Base-by-base conservation (phyloP, 2,888 invertebrate species). In the Hypsopygia costalis region DNA sequence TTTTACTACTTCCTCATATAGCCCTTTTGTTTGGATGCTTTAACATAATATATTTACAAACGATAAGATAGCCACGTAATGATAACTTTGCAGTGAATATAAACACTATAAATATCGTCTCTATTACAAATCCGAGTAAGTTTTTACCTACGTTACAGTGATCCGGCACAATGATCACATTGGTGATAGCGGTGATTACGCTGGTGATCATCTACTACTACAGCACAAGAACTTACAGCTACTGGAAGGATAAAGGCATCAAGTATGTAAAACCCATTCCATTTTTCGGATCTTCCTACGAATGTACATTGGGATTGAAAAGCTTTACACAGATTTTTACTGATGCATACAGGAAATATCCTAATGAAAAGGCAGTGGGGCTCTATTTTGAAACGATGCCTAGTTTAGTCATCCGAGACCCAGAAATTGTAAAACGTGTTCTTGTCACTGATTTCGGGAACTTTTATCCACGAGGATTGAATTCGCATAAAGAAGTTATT, bases 301-400 rank as follows among this genome's bases (percentile, higher is more conserved):
- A 68, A 69, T 29, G 8, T 1, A 66, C 59, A 33, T 50, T 69
- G 1, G 28, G 57, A 20, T 47, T 37, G 36, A 65, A 62, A 36
- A 76, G 73, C 36, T 22, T 69, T 5, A 55, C 73, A 0, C 54
- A 77, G 34, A 29, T 62, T 4, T 51, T 60, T 1, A 61, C 41
- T 1, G 69, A 74, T 7, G 42, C 50, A 28, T 77, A 77, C 36
- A 62, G 62, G 58, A 73, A 66, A 41, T 75, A 71, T 47, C 75
- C 77, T 0, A 48, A 67, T 0, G 77, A 78, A 36, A 69, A 60
- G 40, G 60, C 69, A 1, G 74, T 79, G 0, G 78, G 78, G 0
- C 68, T 66, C 27, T 75, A 57, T 38, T 53, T 62, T 9, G 62
- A 67, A 1, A 57, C 58, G 1, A 46, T 50, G 0, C 69, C 69